Conservation (phyloP, 2,888 invertebrate species). For the Lysandra coridon region DNA sequence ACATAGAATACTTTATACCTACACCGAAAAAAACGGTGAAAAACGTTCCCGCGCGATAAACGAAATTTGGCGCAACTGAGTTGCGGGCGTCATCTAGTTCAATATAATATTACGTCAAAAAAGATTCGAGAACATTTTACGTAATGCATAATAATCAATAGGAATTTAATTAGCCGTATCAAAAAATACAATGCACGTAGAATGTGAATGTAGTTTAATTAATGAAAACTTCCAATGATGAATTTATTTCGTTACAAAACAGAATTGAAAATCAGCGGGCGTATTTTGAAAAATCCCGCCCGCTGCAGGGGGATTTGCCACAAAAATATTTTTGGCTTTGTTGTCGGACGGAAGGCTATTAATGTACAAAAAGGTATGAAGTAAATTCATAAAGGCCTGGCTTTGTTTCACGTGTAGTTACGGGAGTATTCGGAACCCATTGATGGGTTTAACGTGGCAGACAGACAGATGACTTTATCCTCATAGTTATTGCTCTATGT, state of each 20-base stretch:
- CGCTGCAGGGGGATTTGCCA: background rate
- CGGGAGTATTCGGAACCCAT: background rate
- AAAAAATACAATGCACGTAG: background rate
- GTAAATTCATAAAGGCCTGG: constrained; percentile 10
- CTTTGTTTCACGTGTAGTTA: constrained; percentile 1
- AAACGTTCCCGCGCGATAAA: no score
- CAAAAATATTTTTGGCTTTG: constrained; percentile 19
- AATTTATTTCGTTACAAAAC: background rate
- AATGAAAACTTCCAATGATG: constrained; percentile 13
- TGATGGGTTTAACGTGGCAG: background rate
- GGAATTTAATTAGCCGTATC: constrained; percentile 1
- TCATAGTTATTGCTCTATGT: background rate
- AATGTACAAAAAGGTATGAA: constrained; percentile 2
- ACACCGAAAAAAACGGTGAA: no score
- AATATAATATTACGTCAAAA: background rate
- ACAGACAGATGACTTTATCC: background rate
- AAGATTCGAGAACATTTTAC: background rate
- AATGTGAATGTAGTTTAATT: constrained; percentile 10
- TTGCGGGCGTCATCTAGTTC: no score
- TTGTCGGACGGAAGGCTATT: constrained; percentile 2
- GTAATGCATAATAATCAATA: background rate
- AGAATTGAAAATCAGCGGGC: constrained; percentile 14
- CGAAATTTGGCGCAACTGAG: no score
- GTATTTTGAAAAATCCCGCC: background rate
- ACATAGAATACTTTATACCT: no score